These are phyloP conservation scores for Cromileptes altivelis DNA, from an alignment of 2,113 vertebrate species.

Conservation along the genomic window DNA sequence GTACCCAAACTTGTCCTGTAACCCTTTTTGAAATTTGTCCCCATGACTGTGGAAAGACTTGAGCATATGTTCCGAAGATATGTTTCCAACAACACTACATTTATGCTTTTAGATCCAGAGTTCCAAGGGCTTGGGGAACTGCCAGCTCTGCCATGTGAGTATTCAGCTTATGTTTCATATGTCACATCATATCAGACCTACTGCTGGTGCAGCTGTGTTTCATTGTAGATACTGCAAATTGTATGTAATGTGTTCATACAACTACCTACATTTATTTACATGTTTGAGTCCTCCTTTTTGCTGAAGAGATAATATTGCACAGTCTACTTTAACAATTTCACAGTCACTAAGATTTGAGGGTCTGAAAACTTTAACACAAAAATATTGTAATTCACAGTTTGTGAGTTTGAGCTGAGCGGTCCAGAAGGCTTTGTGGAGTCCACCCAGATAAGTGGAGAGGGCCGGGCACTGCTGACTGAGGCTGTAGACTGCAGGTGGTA, in stretches of 20 bases:
- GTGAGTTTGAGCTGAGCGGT: conserved; percentile 97
- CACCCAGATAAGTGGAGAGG: conserved; percentile 89
- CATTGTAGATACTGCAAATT: background rate
- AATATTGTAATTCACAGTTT: conserved; percentile 82
- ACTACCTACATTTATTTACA: background rate
- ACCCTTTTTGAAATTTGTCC: background rate
- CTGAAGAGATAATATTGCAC: background rate
- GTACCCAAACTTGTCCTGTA: too few relatives aligned
- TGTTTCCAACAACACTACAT: conserved; percentile 10
- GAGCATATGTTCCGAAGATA: background rate
- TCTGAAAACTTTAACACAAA: background rate
- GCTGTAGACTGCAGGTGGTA: conserved; percentile 99
- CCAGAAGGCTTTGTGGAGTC: conserved; percentile 96
- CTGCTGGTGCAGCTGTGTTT: background rate
- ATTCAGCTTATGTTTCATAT: conserved; percentile 34
- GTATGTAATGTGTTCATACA: background rate
- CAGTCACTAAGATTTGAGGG: background rate
- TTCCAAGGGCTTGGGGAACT: conserved; percentile 91
- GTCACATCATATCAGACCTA: background rate
- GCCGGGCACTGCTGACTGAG: conserved; percentile 89
- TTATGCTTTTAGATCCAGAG: conserved; percentile 92
- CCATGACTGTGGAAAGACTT: background rate
- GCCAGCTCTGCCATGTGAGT: conserved; percentile 94
- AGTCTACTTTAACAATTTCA: background rate
- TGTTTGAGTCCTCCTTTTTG: background rate